Evolutionary conservation across 37 sponge, comb jelly and placozoan species (phyloP).

Genomic region (Tethya wilhelma): DNA sequence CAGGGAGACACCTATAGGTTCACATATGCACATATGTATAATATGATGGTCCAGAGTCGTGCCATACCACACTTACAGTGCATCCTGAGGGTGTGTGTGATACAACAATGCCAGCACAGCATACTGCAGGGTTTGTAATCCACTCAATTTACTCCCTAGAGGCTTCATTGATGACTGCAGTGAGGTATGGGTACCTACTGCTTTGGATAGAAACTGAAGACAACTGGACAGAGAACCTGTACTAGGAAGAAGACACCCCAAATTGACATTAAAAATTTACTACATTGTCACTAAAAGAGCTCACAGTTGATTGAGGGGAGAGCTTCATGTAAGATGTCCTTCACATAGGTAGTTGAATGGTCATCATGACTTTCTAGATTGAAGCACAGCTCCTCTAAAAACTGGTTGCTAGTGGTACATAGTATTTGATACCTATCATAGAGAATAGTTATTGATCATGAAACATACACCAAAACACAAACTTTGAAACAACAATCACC

Average conservation of each 20-base stretch:
- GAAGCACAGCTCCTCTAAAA: slow-evolving; percentile 28
- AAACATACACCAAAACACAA: not conserved
- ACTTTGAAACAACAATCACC: not conserved
- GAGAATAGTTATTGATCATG: not conserved
- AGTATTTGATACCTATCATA: slow-evolving; percentile 3
- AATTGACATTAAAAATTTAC: not conserved
- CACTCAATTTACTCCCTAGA: too few relatives aligned
- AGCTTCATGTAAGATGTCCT: slow-evolving; percentile 25
- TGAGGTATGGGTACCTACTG: too few relatives aligned
- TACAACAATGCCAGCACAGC: slow-evolving; percentile 20
- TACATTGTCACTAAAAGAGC: not conserved
- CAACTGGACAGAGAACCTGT: slow-evolving; percentile 36
- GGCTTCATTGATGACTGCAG: too few relatives aligned
- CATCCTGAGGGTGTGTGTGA: not conserved
- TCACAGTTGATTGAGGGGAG: slow-evolving; percentile 41
- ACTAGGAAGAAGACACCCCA: not conserved
- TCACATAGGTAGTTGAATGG: slow-evolving; percentile 6
- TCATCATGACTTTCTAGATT: slow-evolving; percentile 3
- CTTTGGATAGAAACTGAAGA: slow-evolving; percentile 25
- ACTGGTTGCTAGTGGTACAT: slow-evolving; percentile 16
- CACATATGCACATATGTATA: not conserved
- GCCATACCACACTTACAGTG: not conserved
- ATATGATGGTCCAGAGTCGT: not conserved
- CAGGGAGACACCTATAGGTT: not conserved
- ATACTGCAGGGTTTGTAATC: slow-evolving; percentile 8